Evolutionary conservation across 2,113 vertebrate genomes (phyloP).

Genomic region (Tetraodon nigroviridis): DNA sequence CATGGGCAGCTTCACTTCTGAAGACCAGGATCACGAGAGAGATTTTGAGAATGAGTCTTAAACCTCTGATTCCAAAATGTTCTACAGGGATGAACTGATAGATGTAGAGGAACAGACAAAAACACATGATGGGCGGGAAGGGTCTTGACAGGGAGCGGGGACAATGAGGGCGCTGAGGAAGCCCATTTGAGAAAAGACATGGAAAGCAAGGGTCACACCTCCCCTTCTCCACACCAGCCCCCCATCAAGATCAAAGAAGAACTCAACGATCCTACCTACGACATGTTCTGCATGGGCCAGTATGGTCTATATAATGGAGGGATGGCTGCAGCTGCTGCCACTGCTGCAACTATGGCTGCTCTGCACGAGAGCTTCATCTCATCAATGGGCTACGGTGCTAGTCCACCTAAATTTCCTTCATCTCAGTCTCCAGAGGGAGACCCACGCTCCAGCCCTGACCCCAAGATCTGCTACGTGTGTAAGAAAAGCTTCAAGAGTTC

Average conservation of each 20-base stretch:
- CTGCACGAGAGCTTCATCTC: constrained; percentile 94
- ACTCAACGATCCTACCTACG: constrained; percentile 93
- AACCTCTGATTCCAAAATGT: constrained; percentile 91
- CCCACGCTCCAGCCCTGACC: constrained; percentile 94
- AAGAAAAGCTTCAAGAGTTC: constrained; percentile 99
- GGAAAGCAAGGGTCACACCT: constrained; percentile 83
- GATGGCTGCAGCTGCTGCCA: constrained; percentile 82
- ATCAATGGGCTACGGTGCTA: constrained; percentile 90
- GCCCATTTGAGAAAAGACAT: constrained; percentile 74
- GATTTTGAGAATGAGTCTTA: constrained; percentile 98
- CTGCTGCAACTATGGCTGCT: constrained; percentile 90
- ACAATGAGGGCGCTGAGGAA: constrained; percentile 60
- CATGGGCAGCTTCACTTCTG: constrained; percentile 94
- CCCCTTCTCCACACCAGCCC: constrained; percentile 80
- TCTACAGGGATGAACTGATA: constrained; percentile 85
- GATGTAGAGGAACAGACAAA: constrained; percentile 82
- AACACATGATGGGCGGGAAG: constrained; percentile 48
- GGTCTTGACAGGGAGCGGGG: constrained; percentile 63
- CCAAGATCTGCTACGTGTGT: constrained; percentile 99
- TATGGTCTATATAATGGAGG: constrained; percentile 94
- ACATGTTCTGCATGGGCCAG: constrained; percentile 99
- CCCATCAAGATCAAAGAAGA: constrained; percentile 96
- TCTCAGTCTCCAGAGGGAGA: constrained; percentile 92
- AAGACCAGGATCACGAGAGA: constrained; percentile 95
- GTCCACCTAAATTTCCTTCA: constrained; percentile 90